Conservation (phyloP, 1,140 invertebrate species). For the Diorhabda elongata region DNA sequence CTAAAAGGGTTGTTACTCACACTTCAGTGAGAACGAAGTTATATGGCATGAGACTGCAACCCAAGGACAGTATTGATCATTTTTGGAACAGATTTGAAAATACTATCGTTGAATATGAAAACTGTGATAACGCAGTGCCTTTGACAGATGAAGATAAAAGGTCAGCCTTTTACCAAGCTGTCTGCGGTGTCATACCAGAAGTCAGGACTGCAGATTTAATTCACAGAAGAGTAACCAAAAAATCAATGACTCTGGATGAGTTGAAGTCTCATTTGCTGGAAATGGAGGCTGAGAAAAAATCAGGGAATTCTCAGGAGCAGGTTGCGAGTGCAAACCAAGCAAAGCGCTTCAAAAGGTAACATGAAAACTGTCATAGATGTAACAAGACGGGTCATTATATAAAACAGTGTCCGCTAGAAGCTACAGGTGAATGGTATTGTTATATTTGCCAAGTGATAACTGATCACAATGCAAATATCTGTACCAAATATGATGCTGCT, state of each 20-base stretch:
- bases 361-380: background rate
- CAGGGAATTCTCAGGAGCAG: background rate
- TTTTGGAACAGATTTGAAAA: slow-evolving; percentile 3
- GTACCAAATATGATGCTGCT: too few relatives aligned
- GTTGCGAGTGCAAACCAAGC: background rate
- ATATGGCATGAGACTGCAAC: background rate
- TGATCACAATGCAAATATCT: too few relatives aligned
- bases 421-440: too few relatives aligned
- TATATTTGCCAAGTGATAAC: too few relatives aligned
- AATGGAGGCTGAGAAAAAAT: background rate
- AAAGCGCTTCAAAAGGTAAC: background rate
- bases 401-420: background rate
- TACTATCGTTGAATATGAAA: slow-evolving; percentile 5
- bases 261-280: slow-evolving; percentile 5
- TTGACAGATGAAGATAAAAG: slow-evolving; percentile 3
- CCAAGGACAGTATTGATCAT: background rate
- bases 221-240: background rate
- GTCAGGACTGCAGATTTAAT: slow-evolving; percentile 1
- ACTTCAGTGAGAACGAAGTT: slow-evolving; percentile 3
- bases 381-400: background rate
- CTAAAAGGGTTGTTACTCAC: slow-evolving; percentile 1
- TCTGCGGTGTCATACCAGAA: slow-evolving; percentile 3
- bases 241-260: background rate
- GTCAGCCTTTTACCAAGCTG: slow-evolving; percentile 11
- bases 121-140: slow-evolving; percentile 8